A percentile compares a stretch with the other conserved stretches of the same genome.
Conservation (phyloP, 2,888 invertebrate genomes). For the Hypena proboscidalis region DNA sequence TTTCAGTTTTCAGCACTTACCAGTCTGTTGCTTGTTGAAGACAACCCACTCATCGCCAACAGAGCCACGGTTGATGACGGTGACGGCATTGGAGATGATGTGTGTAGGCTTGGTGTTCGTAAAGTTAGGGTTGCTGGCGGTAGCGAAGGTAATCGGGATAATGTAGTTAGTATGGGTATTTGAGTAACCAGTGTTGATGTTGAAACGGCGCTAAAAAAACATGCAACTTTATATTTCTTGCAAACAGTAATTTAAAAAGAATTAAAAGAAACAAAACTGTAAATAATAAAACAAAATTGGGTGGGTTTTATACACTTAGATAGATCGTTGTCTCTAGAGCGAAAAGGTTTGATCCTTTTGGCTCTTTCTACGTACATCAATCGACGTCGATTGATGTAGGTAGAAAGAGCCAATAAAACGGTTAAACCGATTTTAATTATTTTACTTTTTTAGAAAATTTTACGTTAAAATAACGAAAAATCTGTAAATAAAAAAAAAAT, state of each 20-base stretch:
- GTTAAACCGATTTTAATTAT: no score
- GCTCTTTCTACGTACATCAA: no score
- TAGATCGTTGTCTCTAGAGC: no score
- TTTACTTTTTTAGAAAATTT: no score
- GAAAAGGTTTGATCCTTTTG: no score
- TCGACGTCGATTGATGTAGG: no score
- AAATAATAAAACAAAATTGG: no score
- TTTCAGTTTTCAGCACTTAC: slow-evolving; percentile 63
- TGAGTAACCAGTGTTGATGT: slow-evolving; percentile 68
- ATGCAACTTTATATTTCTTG: no score
- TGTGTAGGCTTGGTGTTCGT: slow-evolving; percentile 72
- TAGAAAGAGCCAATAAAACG: no score
- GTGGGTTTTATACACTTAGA: no score
- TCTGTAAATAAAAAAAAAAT: no score
- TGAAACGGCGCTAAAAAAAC: slow-evolving; percentile 77
- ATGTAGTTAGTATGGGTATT: slow-evolving; percentile 60
- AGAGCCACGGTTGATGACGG: slow-evolving; percentile 60
- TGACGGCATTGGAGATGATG: slow-evolving; percentile 56
- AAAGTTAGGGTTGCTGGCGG: slow-evolving; percentile 72
- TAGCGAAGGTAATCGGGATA: slow-evolving; percentile 73
- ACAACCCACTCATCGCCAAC: slow-evolving; percentile 83
- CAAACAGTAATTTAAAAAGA: neutral
- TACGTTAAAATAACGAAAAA: no score
- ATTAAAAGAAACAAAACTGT: neutral
- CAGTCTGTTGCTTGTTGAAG: slow-evolving; percentile 86